A percentile compares a stretch with the other conserved stretches of the same genome.
Evolutionary conservation across 37 sponge, comb jelly and placozoan species (phyloP).

Genomic region (Theonella swinhoei): DNA sequence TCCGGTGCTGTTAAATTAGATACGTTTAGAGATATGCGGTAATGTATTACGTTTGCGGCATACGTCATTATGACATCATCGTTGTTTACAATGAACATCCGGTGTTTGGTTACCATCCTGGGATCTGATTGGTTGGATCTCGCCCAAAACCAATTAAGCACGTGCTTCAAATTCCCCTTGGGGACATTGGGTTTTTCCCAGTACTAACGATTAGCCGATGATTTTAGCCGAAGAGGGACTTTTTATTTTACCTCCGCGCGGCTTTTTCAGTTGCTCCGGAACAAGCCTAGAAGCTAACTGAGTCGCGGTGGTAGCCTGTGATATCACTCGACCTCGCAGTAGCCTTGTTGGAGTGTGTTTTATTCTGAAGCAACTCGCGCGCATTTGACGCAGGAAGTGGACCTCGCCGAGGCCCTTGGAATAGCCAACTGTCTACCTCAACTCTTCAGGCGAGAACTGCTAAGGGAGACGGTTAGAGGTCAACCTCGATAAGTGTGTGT

Average conservation of each 20-base stretch:
- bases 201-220: neutral
- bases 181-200: neutral
- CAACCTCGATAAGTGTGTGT: too few relatives aligned
- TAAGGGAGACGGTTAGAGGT: too few relatives aligned
- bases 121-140: neutral
- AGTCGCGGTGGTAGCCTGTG: too few relatives aligned
- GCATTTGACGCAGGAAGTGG: too few relatives aligned
- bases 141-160: neutral
- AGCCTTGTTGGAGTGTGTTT: too few relatives aligned
- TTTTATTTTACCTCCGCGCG: neutral
- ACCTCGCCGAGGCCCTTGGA: too few relatives aligned
- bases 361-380: too few relatives aligned
- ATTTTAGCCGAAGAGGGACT: neutral
- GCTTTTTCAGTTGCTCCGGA: conserved; percentile 1
- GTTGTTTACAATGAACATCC: neutral
- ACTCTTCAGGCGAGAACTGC: too few relatives aligned
- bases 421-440: too few relatives aligned
- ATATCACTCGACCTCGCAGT: too few relatives aligned
- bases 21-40: neutral
- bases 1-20: neutral
- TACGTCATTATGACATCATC: neutral
- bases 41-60: neutral
- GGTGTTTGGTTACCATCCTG: neutral
- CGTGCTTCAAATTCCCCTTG: neutral
- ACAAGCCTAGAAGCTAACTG: too few relatives aligned